phyloP scores from a whole-genome alignment of 2,113 vertebrate genomes.

The Daubentonia madagascariensis region DNA sequence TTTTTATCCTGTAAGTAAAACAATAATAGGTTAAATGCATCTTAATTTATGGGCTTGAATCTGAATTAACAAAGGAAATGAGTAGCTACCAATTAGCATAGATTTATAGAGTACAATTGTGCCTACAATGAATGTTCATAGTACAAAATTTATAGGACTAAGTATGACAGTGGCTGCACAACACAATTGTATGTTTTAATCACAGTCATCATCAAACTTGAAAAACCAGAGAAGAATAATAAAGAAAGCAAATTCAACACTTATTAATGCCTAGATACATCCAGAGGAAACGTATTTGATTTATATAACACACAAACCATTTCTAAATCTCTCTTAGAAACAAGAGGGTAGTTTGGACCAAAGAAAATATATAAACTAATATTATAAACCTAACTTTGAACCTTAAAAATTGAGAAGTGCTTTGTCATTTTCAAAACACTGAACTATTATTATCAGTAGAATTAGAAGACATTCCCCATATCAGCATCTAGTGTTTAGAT shows the following conservation, averaged over 20 bases:
- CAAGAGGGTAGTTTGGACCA: neutral
- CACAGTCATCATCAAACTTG: neutral
- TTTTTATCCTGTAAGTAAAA: conserved; percentile 29
- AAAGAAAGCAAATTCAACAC: neutral
- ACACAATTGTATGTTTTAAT: neutral
- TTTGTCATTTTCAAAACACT: neutral
- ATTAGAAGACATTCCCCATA: neutral
- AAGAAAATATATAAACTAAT: neutral
- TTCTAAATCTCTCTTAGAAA: conserved; percentile 1
- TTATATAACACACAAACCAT: neutral
- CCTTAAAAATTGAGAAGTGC: neutral
- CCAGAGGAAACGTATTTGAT: neutral
- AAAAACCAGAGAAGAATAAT: conserved; percentile 12
- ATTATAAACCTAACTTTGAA: neutral
- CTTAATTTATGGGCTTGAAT: neutral
- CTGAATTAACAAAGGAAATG: conserved; percentile 30
- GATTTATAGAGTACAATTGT: neutral
- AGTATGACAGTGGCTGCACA: neutral
- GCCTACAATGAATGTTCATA: neutral
- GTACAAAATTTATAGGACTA: neutral
- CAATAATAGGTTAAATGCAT: neutral
- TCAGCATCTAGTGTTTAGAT: neutral
- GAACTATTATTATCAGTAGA: neutral
- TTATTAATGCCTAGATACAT: neutral
- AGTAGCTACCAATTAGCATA: neutral